These are phyloP conservation scores for Drosophila helvetica DNA, from an alignment of 2,888 invertebrate genomes.

Conservation along the genomic window DNA sequence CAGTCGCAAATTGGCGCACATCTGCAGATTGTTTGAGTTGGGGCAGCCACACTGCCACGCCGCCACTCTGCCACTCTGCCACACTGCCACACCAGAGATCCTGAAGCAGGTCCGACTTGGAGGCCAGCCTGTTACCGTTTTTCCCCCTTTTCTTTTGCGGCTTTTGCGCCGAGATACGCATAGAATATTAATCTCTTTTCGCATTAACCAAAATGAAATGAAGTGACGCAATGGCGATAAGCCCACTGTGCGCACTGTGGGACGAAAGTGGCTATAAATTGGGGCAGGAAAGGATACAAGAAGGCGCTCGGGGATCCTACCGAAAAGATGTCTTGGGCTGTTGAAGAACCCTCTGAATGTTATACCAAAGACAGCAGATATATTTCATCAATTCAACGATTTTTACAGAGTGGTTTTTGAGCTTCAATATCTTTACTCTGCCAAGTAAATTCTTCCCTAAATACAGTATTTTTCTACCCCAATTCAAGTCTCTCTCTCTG, in stretches of 20 bases:
- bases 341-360: no score
- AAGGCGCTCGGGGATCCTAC: no score
- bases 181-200: constrained; percentile 77
- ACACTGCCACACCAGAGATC: constrained; percentile 37
- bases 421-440: not conserved
- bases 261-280: not conserved
- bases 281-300: no score
- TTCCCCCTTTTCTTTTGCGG: constrained; percentile 30
- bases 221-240: constrained; percentile 72
- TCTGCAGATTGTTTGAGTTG: constrained; percentile 60
- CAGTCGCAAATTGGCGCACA: constrained; percentile 76
- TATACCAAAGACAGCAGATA: no score
- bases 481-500: not conserved
- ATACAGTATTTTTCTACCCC: not conserved
- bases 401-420: no score
- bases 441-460: not conserved
- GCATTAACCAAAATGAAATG: constrained; percentile 78
- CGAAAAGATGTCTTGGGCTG: no score
- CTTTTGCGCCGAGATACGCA: constrained; percentile 64
- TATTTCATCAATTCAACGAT: no score
- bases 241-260: constrained; percentile 53
- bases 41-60: constrained; percentile 45
- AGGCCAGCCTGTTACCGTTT: constrained; percentile 12
- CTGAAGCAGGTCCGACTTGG: constrained; percentile 17
- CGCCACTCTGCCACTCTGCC: constrained; percentile 46